Percentiles rank a stretch among this genome's conserved stretches.
Evolutionary conservation across 2,888 invertebrate genomes (phyloP).

Genomic region (Diachrysia chrysitis): DNA sequence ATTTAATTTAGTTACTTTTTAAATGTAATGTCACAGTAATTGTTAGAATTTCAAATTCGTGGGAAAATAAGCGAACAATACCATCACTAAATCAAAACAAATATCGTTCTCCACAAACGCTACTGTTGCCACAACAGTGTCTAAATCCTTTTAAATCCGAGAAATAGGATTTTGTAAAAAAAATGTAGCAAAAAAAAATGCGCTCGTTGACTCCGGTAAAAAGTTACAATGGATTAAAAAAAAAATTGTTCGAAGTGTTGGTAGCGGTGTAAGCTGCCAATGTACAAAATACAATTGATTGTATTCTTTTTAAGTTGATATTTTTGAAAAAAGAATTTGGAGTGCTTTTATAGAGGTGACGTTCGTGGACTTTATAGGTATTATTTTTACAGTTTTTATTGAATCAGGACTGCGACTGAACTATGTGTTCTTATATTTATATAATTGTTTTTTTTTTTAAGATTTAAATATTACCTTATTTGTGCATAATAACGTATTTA

Average conservation of each 20-base stretch:
- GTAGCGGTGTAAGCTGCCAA: conserved; percentile 83
- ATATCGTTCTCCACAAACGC: conserved; percentile 82
- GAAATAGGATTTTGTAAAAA: conserved; percentile 85
- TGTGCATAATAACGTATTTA: no score
- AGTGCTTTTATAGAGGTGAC: conserved; percentile 61
- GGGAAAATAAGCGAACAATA: conserved; percentile 71
- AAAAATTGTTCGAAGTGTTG: conserved; percentile 72
- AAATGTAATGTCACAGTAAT: conserved; percentile 5
- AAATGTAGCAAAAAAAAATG: conserved; percentile 71
- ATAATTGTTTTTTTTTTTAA: no score
- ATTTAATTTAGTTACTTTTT: no score
- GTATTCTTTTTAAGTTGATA: conserved; percentile 67
- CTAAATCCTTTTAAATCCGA: conserved; percentile 88
- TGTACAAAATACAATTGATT: conserved; percentile 81
- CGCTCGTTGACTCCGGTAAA: conserved; percentile 86
- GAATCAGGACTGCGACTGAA: not conserved
- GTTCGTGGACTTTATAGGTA: conserved; percentile 31
- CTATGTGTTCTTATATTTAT: not conserved
- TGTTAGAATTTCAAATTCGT: conserved; percentile 59
- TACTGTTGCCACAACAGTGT: conserved; percentile 89
- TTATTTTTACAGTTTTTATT: conserved; percentile 11
- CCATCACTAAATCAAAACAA: conserved; percentile 83
- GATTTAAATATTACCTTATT: no score
- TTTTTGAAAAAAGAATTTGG: conserved; percentile 69
- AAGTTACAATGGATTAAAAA: conserved; percentile 79